Base-by-base conservation (phyloP, 2,888 invertebrate genomes). In the Andrena dorsata region DNA sequence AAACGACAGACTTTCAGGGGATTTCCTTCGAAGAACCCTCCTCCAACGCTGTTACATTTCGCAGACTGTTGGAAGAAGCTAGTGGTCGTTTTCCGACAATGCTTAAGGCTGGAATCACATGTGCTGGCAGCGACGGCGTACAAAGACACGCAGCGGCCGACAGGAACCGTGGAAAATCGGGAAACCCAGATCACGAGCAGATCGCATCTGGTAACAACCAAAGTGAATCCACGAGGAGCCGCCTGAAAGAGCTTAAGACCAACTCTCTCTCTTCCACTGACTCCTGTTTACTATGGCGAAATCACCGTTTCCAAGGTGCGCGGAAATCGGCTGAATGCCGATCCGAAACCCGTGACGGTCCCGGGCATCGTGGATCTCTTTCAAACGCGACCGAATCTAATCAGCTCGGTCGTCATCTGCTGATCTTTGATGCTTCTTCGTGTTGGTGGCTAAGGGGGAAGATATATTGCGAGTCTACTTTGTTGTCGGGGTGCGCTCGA, bases 261-360 rank as follows among this genome's bases (percentile, higher is more conserved):
- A 68, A 86, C 84, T 84, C 65, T 51, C 65, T 49, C 60, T 70
- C 75, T 64, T 23, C 69, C 20, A 74, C 47, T 20, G 30, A 63
- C 56, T 75, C 82, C 80, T 92, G 90, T 92, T 92, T 93, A 92
- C 90, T 85, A 75, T 85, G 83, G 86, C 79, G 84, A 90, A 92
- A 92, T 92, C 90, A 90, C 88, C 89, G 91, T 91, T 88, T 85
- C 91, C 89, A 91, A 92, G 92, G 88, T 92, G 92, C 92, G 90
- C 91, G 92, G 90, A 93, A 93, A 93, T 93, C 90, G 90, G 70
- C 58, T 93, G 92, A 93, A 93, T 92, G 88, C 84, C 88, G 89
- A 92, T 91, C 88, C 86, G 74, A 92, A 89, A 91, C 88, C 90
- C 93, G 92, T 93, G 92, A 92, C 93, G 91, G 91, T 91, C 90